These are phyloP conservation scores for Zophobas atratus DNA, from an alignment of 1,140 invertebrate species.

Conservation along the genomic window DNA sequence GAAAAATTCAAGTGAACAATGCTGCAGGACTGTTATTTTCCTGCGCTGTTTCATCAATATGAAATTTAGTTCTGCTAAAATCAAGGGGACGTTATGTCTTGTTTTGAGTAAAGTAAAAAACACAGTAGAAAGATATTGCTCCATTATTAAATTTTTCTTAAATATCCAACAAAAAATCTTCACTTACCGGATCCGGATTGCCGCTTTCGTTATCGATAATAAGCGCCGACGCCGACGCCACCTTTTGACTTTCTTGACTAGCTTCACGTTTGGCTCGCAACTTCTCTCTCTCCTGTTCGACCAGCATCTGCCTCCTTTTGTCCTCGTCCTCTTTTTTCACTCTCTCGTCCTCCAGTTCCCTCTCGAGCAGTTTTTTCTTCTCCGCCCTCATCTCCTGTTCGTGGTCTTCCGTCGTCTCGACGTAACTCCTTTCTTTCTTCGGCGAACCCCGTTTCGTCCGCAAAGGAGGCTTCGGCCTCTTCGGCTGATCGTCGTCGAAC, in stretches of 20 bases:
- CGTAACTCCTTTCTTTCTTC: constrained; percentile 77
- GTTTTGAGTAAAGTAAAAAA: no score
- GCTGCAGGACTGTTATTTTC: no score
- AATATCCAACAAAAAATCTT: neutral
- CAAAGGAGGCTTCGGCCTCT: constrained; percentile 90
- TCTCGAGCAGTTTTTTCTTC: constrained; percentile 56
- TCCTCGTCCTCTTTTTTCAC: constrained; percentile 67
- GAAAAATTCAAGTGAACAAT: no score
- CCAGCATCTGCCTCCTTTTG: constrained; percentile 65
- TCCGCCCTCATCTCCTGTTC: constrained; percentile 48
- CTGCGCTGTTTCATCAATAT: no score
- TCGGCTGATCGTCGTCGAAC: constrained; percentile 90
- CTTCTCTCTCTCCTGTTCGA: constrained; percentile 68
- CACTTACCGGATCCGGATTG: constrained; percentile 79
- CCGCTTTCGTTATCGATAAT: constrained; percentile 79
- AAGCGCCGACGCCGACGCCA: constrained; percentile 73
- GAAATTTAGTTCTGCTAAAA: no score
- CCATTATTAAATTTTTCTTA: no score
- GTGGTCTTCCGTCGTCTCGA: constrained; percentile 50
- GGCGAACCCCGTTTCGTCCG: constrained; percentile 83
- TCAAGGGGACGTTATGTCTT: no score
- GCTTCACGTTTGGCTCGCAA: constrained; percentile 69
- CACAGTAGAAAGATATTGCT: no score
- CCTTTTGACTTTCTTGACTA: constrained; percentile 69
- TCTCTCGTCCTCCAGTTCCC: constrained; percentile 66